A percentile compares a stretch with the other conserved stretches of the same genome.
phyloP scores from a whole-genome alignment of 2,113 vertebrate species.

The Takifugu bimaculatus region DNA sequence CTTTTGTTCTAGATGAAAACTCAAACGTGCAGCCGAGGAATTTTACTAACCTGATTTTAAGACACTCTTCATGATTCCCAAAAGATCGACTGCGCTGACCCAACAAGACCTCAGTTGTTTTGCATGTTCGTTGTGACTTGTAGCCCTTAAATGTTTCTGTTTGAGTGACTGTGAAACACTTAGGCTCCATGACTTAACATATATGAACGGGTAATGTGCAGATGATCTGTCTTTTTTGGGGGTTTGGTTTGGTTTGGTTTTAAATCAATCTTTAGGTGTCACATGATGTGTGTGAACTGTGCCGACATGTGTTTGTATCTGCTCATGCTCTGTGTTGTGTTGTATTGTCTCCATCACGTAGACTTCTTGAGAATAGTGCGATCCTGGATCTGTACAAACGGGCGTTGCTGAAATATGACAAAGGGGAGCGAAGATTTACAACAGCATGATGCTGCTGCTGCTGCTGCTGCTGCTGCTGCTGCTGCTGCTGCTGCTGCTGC shows the following conservation, averaged over 20 bases:
- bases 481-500: too few relatives aligned
- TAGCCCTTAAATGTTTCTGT: conserved; percentile 42
- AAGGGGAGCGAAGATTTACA: conserved; percentile 79
- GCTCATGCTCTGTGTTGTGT: conserved; percentile 79
- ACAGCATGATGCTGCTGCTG: conserved; percentile 82
- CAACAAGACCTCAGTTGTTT: conserved; percentile 10
- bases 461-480: conserved; percentile 57
- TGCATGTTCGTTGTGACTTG: conserved; percentile 56
- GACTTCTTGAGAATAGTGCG: conserved; percentile 89
- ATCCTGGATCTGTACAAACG: conserved; percentile 86
- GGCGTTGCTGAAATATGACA: conserved; percentile 82
- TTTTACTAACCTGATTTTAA: conserved; percentile 1
- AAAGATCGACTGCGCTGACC: not conserved
- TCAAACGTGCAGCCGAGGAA: conserved; percentile 10
- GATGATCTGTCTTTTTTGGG: too few relatives aligned
- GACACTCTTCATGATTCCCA: not conserved
- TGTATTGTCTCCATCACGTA: conserved; percentile 89
- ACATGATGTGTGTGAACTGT: conserved; percentile 28
- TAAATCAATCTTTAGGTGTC: not conserved
- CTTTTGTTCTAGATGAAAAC: conserved; percentile 16
- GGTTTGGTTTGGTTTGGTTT: not conserved
- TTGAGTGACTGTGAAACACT: conserved; percentile 46
- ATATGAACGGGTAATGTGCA: not conserved
- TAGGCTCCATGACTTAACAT: conserved; percentile 42
- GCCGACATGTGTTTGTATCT: conserved; percentile 29